These are phyloP conservation scores for Orius insidiosus DNA, from an alignment of 1,140 invertebrate species.

Conservation along the genomic window DNA sequence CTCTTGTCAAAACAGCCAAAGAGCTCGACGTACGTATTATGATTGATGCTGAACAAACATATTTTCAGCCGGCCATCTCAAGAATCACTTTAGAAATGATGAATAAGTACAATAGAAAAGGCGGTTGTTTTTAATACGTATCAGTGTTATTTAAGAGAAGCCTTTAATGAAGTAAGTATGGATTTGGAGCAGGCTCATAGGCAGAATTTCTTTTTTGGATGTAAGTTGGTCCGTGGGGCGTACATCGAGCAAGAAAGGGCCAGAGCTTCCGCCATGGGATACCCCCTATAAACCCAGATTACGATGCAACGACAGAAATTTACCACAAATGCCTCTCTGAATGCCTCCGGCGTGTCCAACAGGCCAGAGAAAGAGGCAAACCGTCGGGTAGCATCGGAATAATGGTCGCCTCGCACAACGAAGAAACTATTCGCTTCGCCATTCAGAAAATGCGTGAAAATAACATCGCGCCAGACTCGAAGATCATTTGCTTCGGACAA, in stretches of 20 bases:
- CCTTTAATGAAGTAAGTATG: slow-evolving; percentile 69
- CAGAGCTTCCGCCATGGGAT: slow-evolving; percentile 68
- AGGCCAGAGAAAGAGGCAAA: slow-evolving; percentile 42
- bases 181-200: slow-evolving; percentile 87
- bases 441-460: slow-evolving; percentile 74
- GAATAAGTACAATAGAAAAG: slow-evolving; percentile 82
- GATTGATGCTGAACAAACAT: slow-evolving; percentile 98
- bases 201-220: slow-evolving; percentile 94
- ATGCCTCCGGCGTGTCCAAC: slow-evolving; percentile 65
- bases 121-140: slow-evolving; percentile 98
- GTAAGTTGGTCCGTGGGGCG: slow-evolving; percentile 92
- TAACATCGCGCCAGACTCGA: slow-evolving; percentile 56
- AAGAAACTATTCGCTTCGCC: slow-evolving; percentile 87
- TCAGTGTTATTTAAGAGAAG: slow-evolving; percentile 91
- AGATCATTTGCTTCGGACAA: slow-evolving; percentile 89
- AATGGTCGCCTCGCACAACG: slow-evolving; percentile 96
- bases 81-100: slow-evolving; percentile 94
- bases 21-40: slow-evolving; percentile 89
- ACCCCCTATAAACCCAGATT: slow-evolving; percentile 85
- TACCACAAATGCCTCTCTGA: slow-evolving; percentile 74
- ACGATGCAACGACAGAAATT: slow-evolving; percentile 81
- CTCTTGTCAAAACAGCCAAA: slow-evolving; percentile 64
- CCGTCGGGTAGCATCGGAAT: slow-evolving; percentile 65
- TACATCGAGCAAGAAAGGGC: slow-evolving; percentile 95
- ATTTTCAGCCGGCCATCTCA: slow-evolving; percentile 97